phyloP scores from a whole-genome alignment of 2,888 invertebrate genomes.

The Drosophila neoperkinsi region DNA sequence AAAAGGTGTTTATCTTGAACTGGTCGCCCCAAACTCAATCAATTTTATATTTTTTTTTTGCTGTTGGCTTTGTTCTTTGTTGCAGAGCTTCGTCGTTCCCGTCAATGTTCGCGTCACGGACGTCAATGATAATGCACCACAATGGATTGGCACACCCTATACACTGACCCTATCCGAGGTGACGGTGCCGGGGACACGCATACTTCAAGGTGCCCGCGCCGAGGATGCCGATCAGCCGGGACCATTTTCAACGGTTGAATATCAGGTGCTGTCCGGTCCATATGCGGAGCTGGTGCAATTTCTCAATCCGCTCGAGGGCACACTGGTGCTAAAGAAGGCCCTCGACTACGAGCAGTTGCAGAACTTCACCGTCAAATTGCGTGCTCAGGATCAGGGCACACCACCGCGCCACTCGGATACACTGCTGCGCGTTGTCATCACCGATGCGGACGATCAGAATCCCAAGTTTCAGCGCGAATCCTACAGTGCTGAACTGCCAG shows the following conservation, averaged over 20 bases:
- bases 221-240: slow-evolving; percentile 94
- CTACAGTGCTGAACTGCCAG: slow-evolving; percentile 90
- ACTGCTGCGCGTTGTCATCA: slow-evolving; percentile 90
- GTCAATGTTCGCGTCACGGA: slow-evolving; percentile 91
- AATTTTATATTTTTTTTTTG: slow-evolving; percentile 9
- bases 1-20: slow-evolving; percentile 61
- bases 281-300: slow-evolving; percentile 93
- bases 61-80: slow-evolving; percentile 23
- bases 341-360: slow-evolving; percentile 93
- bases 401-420: slow-evolving; percentile 92
- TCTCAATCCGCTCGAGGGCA: slow-evolving; percentile 93
- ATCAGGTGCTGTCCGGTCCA: slow-evolving; percentile 91
- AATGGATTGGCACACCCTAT: slow-evolving; percentile 93
- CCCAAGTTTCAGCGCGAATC: slow-evolving; percentile 92
- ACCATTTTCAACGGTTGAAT: slow-evolving; percentile 94
- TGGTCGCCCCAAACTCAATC: slow-evolving; percentile 37
- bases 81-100: slow-evolving; percentile 84
- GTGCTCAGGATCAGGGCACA: slow-evolving; percentile 92
- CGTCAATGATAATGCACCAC: slow-evolving; percentile 95
- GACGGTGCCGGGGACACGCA: slow-evolving; percentile 89
- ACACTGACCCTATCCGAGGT: slow-evolving; percentile 94
- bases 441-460: slow-evolving; percentile 97
- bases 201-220: slow-evolving; percentile 92
- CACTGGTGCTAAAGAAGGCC: slow-evolving; percentile 91
- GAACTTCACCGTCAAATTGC: slow-evolving; percentile 91